These are phyloP conservation scores for Mimas tiliae DNA, from an alignment of 2,888 invertebrate species.

Conservation along the genomic window DNA sequence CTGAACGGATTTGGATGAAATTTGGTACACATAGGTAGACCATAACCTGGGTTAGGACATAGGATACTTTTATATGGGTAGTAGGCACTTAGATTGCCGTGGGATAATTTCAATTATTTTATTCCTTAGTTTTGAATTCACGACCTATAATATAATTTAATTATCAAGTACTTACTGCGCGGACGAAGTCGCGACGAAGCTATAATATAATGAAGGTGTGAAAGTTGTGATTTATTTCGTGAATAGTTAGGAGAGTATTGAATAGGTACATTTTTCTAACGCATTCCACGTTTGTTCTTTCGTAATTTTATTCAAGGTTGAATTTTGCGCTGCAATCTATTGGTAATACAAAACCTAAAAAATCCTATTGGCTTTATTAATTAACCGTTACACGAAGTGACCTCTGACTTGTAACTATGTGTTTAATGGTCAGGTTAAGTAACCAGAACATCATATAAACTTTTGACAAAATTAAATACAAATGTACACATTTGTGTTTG, in stretches of 20 bases:
- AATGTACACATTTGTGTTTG: not conserved
- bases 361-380: slow-evolving; percentile 51
- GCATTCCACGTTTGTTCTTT: slow-evolving; percentile 39
- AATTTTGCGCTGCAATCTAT: slow-evolving; percentile 41
- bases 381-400: slow-evolving; percentile 63
- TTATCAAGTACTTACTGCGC: no score
- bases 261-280: slow-evolving; percentile 22
- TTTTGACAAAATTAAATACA: not conserved
- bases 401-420: slow-evolving; percentile 53
- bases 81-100: no score
- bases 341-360: slow-evolving; percentile 42
- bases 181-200: no score
- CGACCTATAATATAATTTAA: no score
- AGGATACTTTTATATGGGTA: no score
- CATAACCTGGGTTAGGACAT: no score
- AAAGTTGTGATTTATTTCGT: no score
- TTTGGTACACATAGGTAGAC: no score
- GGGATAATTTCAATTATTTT: no score
- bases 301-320: slow-evolving; percentile 53
- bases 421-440: slow-evolving; percentile 27
- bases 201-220: no score
- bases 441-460: slow-evolving; percentile 28
- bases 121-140: no score
- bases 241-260: not conserved
- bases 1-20: no score